Percentiles rank a stretch among this genome's conserved stretches.
phyloP scores from a whole-genome alignment of 2,888 invertebrate genomes.

The Campoletis raptor region DNA sequence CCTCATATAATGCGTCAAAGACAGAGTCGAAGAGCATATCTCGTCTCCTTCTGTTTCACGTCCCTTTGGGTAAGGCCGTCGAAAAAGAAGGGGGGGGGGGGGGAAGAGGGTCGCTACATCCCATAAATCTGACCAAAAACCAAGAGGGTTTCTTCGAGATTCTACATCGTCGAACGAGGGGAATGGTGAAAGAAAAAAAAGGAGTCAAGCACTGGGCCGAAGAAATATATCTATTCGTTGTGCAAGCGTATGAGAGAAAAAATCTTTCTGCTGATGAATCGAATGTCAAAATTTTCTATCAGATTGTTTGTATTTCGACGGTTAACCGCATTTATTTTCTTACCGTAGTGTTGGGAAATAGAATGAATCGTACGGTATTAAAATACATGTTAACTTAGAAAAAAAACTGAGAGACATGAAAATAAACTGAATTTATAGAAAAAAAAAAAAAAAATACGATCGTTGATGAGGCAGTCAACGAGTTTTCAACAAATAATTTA shows the following conservation, averaged over 20 bases:
- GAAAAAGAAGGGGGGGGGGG: neutral
- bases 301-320: slow-evolving; percentile 35
- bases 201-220: slow-evolving; percentile 9
- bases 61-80: slow-evolving; percentile 18
- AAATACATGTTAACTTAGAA: neutral
- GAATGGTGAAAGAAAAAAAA: slow-evolving; percentile 41
- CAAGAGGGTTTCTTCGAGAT: slow-evolving; percentile 57
- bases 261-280: slow-evolving; percentile 41
- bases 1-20: slow-evolving; percentile 38
- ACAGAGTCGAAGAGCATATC: slow-evolving; percentile 18
- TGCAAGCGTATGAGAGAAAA: neutral
- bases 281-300: slow-evolving; percentile 4
- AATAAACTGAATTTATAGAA: neutral
- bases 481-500: slow-evolving; percentile 37
- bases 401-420: neutral
- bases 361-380: neutral
- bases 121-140: slow-evolving; percentile 59
- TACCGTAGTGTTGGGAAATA: neutral
- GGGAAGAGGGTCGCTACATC: slow-evolving; percentile 11
- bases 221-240: slow-evolving; percentile 60
- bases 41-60: slow-evolving; percentile 26
- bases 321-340: slow-evolving; percentile 8
- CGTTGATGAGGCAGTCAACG: slow-evolving; percentile 10
- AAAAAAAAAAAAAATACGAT: neutral
- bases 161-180: slow-evolving; percentile 44